Evolutionary conservation across 2,888 invertebrate genomes (phyloP), one percentile per base, ranked within the genome.

Genomic region (Lingula anatina): DNA sequence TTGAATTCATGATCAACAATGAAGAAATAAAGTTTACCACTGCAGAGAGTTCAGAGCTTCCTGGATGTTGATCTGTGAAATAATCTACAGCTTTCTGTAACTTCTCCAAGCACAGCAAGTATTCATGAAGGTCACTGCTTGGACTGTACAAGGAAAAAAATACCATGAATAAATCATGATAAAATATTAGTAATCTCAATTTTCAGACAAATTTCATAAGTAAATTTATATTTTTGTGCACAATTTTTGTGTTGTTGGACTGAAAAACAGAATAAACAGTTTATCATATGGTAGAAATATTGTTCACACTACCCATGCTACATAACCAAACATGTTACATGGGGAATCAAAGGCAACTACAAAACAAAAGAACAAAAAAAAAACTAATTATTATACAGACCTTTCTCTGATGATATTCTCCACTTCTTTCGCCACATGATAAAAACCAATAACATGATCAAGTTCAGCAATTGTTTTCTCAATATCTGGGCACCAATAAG

Each of bases 361-460:
- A 39, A 39, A 7, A 18, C 7, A 39, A 15, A 39, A 39, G 20
- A n/a, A 83, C 43, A 25, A 7, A 39, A 38, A 18, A 15, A 36
- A 27, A 18, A 7, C 15, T n/a, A n/a, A n/a, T n/a, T n/a, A n/a
- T n/a, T n/a, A n/a, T n/a, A n/a, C n/a, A n/a, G n/a, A 93, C 5
- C 94, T 93, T 55, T 86, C 87, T 64, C 89, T 86, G 26, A 95
- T 88, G 3, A 87, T 82, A 59, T 86, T 85, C 53, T 92, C 93
- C 4, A 94, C 87, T 71, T 94, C 92, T 72, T 90, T 86, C 1
- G 92, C 89, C 27, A 95, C 91, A 79, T 93, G 92, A 76, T 97
- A 99, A 73, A 89, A 96, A 46, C 90, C 89, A 35, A 99, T 88
- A 0, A 97, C 96, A 76, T 89, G 89, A 69, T 97, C 96, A 60